Base-by-base conservation (phyloP, 2,888 invertebrate genomes). In the Yponomeuta plumbellus region DNA sequence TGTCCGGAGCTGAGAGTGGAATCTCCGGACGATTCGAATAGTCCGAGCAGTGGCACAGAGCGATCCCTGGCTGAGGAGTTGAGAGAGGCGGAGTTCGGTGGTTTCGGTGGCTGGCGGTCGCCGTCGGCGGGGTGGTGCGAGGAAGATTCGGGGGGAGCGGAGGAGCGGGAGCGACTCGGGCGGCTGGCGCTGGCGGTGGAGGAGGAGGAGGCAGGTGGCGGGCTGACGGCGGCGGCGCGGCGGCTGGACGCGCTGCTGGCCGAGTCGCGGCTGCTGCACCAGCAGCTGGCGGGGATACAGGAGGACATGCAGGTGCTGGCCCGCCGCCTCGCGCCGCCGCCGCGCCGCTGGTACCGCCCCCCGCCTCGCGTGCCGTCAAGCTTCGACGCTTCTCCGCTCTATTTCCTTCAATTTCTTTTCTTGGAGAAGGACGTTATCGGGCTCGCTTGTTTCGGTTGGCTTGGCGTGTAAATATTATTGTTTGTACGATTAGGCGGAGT, bases 291-390 rank as follows among this genome's bases (percentile, higher is more conserved):
- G 11, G 88, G 81, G 76, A 91, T 91, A 76, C 88, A 89, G 73
- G 81, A 84, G 69, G 91, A 91, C 84, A 85, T 92, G 80, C 91
- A 92, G 88, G 92, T 92, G 90, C 90, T 91, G 83, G 87, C 84
- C 71, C 82, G 83, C 74, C 90, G 90, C 81, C 80, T 83, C 83
- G 70, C 82, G 83, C 80, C 78, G 79, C 79, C 17, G 58, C n/a
- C 34, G 17, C 20, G n/a, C 64, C 22, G 26, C 61, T 26, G 61
- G 66, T 66, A 66, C 40, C 22, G 22, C 58, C 13, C 11, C 6
- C 61, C 11, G 10, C 22, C 65, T 8, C 56, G 8, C 59, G 11
- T 59, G 39, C 59, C 59, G 39, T 59, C 23, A 40, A 10, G 65
- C 59, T 63, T 62, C 66, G 61, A 52, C 58, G 61, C 65, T 58